Conservation (phyloP, 2,797 vertebrate species). For the Coranthus polyacanthus region DNA sequence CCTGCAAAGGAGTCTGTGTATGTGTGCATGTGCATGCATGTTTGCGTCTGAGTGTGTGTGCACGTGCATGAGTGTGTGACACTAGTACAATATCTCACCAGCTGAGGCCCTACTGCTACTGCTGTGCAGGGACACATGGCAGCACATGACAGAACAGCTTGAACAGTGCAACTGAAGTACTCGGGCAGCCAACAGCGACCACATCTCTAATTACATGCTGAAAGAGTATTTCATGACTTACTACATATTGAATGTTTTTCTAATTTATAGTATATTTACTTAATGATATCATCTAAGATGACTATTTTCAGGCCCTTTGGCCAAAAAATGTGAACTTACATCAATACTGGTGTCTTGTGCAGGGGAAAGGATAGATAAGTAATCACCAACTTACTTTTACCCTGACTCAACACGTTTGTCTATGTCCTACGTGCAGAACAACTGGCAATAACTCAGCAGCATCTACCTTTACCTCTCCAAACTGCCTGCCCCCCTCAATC, state of each 20-base stretch:
- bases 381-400: conserved; percentile 41
- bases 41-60: conserved; percentile 7
- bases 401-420: conserved; percentile 27
- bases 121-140: conserved; percentile 74
- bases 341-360: conserved; percentile 7
- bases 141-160: conserved; percentile 70
- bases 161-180: conserved; percentile 51
- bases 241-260: conserved; percentile 11
- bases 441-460: conserved; percentile 61
- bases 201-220: conserved; percentile 43
- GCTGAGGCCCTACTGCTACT: conserved; percentile 51
- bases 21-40: neutral
- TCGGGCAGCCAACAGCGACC: conserved; percentile 50
- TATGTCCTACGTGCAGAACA: conserved; percentile 38
- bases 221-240: conserved; percentile 22
- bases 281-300: too few species aligned
- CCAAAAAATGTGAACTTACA: conserved; percentile 1
- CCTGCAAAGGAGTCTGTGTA: conserved; percentile 28
- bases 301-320: too few species aligned
- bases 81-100: conserved; percentile 58
- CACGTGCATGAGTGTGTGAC: conserved; percentile 23
- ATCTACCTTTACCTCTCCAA: conserved; percentile 55
- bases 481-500: conserved; percentile 58
- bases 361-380: conserved; percentile 25
- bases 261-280: conserved; percentile 6